Conservation (phyloP, 2,113 vertebrate species). For the Poecilia latipinna region DNA sequence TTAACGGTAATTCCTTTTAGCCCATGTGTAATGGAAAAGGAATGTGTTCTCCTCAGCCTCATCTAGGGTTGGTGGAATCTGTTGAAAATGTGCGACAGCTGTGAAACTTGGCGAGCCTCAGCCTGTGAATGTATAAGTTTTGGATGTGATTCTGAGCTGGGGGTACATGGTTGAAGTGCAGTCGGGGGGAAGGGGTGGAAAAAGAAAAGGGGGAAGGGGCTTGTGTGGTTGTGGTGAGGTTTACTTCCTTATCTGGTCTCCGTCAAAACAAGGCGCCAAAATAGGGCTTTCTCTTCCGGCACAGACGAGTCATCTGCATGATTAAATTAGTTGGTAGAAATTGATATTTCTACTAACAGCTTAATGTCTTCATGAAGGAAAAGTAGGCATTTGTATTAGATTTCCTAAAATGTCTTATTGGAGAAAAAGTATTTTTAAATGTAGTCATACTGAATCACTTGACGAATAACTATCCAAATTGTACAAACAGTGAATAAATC, state of each 20-base stretch:
- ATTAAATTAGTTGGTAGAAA: background rate
- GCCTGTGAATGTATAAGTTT: constrained; percentile 86
- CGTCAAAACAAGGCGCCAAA: background rate
- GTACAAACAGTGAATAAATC: no score
- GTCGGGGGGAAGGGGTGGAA: constrained; percentile 6
- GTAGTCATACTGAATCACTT: background rate
- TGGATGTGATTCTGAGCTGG: constrained; percentile 81
- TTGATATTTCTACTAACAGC: background rate
- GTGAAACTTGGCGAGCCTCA: constrained; percentile 87
- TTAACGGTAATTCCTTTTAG: constrained; percentile 95
- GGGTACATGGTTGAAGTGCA: constrained; percentile 28
- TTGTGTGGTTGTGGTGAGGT: constrained; percentile 46
- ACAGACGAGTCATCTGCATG: background rate
- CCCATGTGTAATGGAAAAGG: constrained; percentile 94
- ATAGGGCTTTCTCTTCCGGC: background rate
- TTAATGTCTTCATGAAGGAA: background rate
- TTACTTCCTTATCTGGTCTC: constrained; percentile 11
- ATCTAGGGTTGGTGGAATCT: constrained; percentile 93
- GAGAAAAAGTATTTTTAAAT: background rate
- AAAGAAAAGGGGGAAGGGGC: background rate
- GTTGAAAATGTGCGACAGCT: constrained; percentile 99
- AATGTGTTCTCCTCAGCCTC: constrained; percentile 93
- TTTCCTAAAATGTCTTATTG: background rate
- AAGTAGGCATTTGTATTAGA: background rate
- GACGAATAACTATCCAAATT: no score